Conservation (phyloP, 2,113 vertebrate species). For the Aspidoscelis tigris region DNA sequence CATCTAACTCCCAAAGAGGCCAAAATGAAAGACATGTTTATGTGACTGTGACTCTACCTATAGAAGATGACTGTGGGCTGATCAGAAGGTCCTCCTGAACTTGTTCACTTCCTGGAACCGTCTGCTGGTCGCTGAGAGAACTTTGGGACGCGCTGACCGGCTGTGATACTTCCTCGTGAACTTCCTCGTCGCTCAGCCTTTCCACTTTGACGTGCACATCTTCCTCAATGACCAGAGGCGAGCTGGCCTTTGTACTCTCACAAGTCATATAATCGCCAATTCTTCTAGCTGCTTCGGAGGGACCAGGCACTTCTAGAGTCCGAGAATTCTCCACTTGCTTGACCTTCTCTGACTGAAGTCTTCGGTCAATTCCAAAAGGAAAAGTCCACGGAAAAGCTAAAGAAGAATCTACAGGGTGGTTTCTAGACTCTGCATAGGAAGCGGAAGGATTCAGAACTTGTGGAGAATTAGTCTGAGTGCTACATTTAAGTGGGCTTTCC, state of each 20-base stretch:
- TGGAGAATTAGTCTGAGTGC: constrained; percentile 89
- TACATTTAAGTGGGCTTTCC: constrained; percentile 92
- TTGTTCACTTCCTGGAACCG: constrained; percentile 95
- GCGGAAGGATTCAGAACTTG: constrained; percentile 91
- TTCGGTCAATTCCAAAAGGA: constrained; percentile 93
- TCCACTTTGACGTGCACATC: constrained; percentile 96
- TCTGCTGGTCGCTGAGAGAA: constrained; percentile 97
- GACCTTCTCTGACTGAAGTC: constrained; percentile 91
- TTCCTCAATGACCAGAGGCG: constrained; percentile 86
- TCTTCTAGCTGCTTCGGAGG: constrained; percentile 83
- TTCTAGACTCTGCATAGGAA: constrained; percentile 89
- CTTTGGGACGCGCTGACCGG: constrained; percentile 95
- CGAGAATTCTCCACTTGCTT: constrained; percentile 92
- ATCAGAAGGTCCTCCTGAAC: constrained; percentile 97
- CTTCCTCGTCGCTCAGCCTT: constrained; percentile 94
- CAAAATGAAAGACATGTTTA: neutral
- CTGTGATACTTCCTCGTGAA: constrained; percentile 92
- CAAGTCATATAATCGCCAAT: constrained; percentile 90
- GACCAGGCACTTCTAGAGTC: constrained; percentile 88
- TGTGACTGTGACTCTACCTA: constrained; percentile 79
- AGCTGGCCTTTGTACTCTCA: constrained; percentile 88
- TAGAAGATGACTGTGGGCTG: constrained; percentile 98
- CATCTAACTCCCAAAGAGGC: neutral
- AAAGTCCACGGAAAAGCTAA: constrained; percentile 98
- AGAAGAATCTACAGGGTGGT: constrained; percentile 91